Percentiles rank a stretch among this genome's conserved stretches.
These are phyloP conservation scores for Drosophila pullipes DNA, from an alignment of 2,888 invertebrate species.

Conservation along the genomic window DNA sequence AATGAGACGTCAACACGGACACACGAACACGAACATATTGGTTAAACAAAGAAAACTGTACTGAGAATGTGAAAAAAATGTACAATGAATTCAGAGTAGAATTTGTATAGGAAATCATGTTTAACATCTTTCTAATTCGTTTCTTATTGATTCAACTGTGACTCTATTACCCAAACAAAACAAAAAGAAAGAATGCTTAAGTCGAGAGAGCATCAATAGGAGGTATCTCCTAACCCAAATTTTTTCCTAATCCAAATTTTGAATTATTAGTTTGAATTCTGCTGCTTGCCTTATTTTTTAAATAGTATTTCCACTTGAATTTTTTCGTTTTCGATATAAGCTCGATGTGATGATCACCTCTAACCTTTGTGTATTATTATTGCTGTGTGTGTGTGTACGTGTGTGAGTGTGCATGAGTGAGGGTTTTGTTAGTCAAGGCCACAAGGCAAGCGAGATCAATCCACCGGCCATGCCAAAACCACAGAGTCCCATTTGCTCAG, in stretches of 20 bases:
- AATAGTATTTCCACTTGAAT: conserved; percentile 14
- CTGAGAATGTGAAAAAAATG: background rate
- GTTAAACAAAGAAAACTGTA: background rate
- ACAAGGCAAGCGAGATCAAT: background rate
- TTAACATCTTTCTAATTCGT: background rate
- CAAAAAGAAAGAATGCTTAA: background rate
- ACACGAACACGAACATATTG: conserved; percentile 2
- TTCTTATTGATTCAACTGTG: background rate
- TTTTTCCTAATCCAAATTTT: background rate
- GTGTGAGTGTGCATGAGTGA: background rate
- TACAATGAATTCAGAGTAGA: background rate
- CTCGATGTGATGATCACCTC: conserved; percentile 46
- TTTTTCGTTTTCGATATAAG: conserved; percentile 48
- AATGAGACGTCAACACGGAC: conserved; percentile 31
- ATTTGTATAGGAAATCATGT: background rate
- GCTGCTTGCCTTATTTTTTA: conserved; percentile 11
- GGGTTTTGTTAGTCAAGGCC: conserved; percentile 34
- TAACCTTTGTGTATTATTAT: conserved; percentile 40
- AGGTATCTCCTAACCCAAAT: background rate
- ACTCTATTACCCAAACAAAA: background rate
- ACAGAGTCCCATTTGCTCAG: background rate
- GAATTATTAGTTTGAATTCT: conserved; percentile 18
- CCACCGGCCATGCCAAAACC: conserved; percentile 1
- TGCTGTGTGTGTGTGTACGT: background rate
- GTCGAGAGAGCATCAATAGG: background rate